Base-by-base conservation (phyloP, 2,797 vertebrate genomes). In the Chaenodraco wilsoni region DNA sequence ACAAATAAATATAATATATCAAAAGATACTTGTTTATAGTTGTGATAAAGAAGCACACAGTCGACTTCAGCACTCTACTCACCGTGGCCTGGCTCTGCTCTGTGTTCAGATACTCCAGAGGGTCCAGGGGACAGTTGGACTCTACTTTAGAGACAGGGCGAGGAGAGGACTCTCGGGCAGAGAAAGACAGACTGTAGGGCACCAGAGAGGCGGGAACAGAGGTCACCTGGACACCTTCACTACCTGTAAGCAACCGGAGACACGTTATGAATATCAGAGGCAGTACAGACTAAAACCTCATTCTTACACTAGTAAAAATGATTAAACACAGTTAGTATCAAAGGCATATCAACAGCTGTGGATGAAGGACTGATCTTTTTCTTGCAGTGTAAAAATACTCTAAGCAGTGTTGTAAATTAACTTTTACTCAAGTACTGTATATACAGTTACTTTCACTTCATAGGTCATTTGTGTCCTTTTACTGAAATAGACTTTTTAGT, bases 101-200 rank as follows among this genome's bases (percentile, higher is more conserved):
- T 60, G 88, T 33, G 52, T 82, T 89, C 9, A 90, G 89, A 79
- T 94, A 95, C 79, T 91, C 76, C 17, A 94, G 54, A 46, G 95
- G 89, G 17, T 90, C 91, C 84, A 96, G 87, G 49, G 85, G 37
- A 72, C 92, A 96, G 76, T 84, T 95, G 84, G 95, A 96, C 69
- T 95, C 92, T 16, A 96, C 87, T 73, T 87, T 94, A 67, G 84
- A 83, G 63, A 97, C 82, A 67, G 92, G 90, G 21, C 87, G 93
- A 67, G 93, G 88, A 74, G 95, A 95, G 54, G 65, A 92, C 76
- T 96, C 55, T 23, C 82, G 82, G 59, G 87, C 89, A 19, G 43
- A 86, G 70, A 96, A 79, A 54, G 90, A 88, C 70, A 96, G 91
- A 27, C 87, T 94, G 68, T 96, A 96, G 16, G 96, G 93, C 27